Evolutionary conservation across 2,113 vertebrate genomes (phyloP).

Genomic region (Colaptes auratus): DNA sequence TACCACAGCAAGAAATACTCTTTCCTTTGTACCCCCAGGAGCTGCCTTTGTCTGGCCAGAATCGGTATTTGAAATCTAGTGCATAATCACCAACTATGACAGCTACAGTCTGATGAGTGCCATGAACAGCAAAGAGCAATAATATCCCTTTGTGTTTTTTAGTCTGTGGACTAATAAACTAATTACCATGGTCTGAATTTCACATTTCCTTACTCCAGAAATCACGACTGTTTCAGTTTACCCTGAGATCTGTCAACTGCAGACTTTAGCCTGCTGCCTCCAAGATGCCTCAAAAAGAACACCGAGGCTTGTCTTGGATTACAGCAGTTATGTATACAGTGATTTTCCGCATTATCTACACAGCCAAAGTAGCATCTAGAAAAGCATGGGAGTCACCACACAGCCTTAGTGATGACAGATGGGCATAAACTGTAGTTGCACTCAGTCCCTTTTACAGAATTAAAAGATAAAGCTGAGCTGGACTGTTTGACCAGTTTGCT

Average conservation of each 20-base stretch:
- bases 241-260: neutral
- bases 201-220: slow-evolving; percentile 39
- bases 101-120: neutral
- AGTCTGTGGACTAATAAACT: slow-evolving; percentile 47
- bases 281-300: neutral
- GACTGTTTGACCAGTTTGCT: neutral
- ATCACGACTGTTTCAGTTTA: neutral
- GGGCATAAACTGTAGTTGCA: neutral
- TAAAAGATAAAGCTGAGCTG: neutral
- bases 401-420: neutral
- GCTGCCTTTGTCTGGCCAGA: neutral
- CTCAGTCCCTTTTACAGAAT: neutral
- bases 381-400: neutral
- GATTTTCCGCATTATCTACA: neutral
- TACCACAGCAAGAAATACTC: neutral
- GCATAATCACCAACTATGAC: neutral
- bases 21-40: neutral
- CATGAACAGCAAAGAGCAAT: neutral
- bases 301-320: neutral
- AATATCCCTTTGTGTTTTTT: slow-evolving; percentile 47
- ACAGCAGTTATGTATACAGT: neutral
- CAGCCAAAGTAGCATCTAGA: neutral
- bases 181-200: slow-evolving; percentile 33
- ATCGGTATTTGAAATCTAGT: neutral
- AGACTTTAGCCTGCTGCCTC: neutral